A percentile compares a stretch with the other conserved stretches of the same genome.
phyloP scores from a whole-genome alignment of 2,113 vertebrate genomes.

The Istiophorus platypterus region DNA sequence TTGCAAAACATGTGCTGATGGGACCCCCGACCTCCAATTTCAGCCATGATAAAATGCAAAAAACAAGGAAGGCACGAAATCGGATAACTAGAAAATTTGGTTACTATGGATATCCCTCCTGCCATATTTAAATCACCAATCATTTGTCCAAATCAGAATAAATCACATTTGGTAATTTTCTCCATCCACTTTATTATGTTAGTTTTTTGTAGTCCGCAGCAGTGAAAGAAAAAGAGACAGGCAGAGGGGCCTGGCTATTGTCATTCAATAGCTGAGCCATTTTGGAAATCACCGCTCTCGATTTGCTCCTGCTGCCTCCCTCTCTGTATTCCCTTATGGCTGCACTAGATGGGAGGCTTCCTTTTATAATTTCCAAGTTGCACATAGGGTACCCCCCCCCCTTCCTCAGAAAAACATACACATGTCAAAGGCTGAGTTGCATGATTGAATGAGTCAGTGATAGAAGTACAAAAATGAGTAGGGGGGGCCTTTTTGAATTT shows the following conservation, averaged over 20 bases:
- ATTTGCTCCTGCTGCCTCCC: constrained; percentile 78
- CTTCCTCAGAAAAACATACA: constrained; percentile 49
- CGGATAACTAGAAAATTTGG: constrained; percentile 40
- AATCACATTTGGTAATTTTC: constrained; percentile 84
- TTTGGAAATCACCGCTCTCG: constrained; percentile 82
- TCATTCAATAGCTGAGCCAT: constrained; percentile 86
- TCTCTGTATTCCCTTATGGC: constrained; percentile 85
- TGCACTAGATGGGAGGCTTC: constrained; percentile 87
- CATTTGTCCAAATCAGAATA: constrained; percentile 71
- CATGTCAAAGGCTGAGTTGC: constrained; percentile 46
- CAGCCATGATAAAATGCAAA: constrained; percentile 16
- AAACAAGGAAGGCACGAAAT: constrained; percentile 17
- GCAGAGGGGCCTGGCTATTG: constrained; percentile 82
- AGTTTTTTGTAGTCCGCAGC: constrained; percentile 68
- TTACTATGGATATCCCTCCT: constrained; percentile 47
- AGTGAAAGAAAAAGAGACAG: constrained; percentile 66
- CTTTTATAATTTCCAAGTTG: constrained; percentile 87
- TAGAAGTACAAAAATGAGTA: constrained; percentile 10
- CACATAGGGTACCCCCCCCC: constrained; percentile 58
- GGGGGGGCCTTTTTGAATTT: constrained; percentile 5
- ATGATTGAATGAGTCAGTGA: constrained; percentile 49
- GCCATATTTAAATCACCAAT: constrained; percentile 74
- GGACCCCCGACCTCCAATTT: constrained; percentile 3
- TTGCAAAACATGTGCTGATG: constrained; percentile 21
- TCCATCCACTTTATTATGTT: constrained; percentile 67